These are phyloP conservation scores for Bothrops jararaca DNA, from an alignment of 2,113 vertebrate species.

Conservation along the genomic window DNA sequence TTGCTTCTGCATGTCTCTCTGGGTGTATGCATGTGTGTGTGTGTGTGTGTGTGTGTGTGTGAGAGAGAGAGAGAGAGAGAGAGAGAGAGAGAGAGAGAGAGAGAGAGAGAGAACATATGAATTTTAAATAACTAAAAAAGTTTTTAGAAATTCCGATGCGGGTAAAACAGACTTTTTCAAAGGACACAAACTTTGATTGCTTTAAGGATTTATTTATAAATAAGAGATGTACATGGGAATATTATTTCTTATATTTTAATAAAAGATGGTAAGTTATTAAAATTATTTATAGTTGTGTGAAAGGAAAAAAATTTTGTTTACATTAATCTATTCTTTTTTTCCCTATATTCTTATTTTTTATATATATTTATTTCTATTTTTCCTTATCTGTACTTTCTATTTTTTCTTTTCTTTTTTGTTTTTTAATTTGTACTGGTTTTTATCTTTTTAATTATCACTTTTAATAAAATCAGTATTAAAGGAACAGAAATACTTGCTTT, in stretches of 20 bases:
- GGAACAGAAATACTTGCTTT: neutral
- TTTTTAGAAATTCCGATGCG: neutral
- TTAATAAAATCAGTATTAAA: neutral
- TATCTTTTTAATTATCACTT: neutral
- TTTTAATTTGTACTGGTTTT: neutral
- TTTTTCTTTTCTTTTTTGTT: neutral
- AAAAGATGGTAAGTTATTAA: neutral
- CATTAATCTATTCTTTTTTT: neutral
- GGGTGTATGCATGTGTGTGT: neutral
- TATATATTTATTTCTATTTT: neutral
- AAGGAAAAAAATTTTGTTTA: neutral
- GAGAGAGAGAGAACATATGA: neutral
- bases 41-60: neutral
- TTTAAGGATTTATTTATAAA: neutral
- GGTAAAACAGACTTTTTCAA: neutral
- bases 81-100: no score
- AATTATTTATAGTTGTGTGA: neutral
- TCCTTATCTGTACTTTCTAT: neutral
- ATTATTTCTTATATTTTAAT: neutral
- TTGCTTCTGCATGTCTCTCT: no score
- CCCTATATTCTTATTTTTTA: neutral
- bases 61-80: no score
- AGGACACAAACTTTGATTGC: neutral
- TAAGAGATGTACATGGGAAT: neutral
- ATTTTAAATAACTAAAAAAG: neutral